Conservation (phyloP, 2,888 invertebrate species). For the Tetragnatha montana region DNA sequence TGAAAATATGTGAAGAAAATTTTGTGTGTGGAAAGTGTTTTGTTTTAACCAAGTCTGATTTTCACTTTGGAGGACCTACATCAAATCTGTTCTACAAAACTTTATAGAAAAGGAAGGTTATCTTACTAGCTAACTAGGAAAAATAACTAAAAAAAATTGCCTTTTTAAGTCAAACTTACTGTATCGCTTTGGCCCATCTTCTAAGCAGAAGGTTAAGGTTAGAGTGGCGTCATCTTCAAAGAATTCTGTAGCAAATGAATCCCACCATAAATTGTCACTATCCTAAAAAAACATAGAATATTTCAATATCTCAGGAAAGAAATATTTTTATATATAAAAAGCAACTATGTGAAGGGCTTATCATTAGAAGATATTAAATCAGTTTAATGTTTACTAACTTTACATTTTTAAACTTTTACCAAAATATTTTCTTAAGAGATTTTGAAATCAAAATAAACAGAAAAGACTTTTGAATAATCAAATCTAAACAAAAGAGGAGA, state of each 20-base stretch:
- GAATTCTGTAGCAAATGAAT: slow-evolving; percentile 99
- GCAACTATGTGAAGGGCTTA: too few species aligned
- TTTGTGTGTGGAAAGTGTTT: too few species aligned
- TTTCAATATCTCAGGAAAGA: neutral
- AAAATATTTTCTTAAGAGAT: neutral
- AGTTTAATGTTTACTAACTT: too few species aligned
- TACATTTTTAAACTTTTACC: neutral
- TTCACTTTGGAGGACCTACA: too few species aligned
- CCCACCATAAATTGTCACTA: slow-evolving; percentile 99
- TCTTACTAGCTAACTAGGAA: neutral
- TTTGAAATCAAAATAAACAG: neutral
- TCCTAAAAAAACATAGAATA: slow-evolving; percentile 80
- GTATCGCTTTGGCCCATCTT: slow-evolving; percentile 98
- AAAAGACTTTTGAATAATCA: too few species aligned
- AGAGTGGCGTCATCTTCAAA: slow-evolving; percentile 99
- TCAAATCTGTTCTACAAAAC: too few species aligned
- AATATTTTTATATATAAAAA: neutral
- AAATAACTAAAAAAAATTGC: neutral
- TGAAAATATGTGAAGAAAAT: too few species aligned
- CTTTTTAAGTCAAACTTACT: slow-evolving; percentile 82
- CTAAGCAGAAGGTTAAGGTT: slow-evolving; percentile 96
- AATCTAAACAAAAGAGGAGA: too few species aligned
- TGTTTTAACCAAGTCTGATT: too few species aligned
- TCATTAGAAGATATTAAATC: too few species aligned
- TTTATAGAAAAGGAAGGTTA: too few species aligned